Base-by-base conservation (phyloP, 2,888 invertebrate genomes). In the Acleris emargana region DNA sequence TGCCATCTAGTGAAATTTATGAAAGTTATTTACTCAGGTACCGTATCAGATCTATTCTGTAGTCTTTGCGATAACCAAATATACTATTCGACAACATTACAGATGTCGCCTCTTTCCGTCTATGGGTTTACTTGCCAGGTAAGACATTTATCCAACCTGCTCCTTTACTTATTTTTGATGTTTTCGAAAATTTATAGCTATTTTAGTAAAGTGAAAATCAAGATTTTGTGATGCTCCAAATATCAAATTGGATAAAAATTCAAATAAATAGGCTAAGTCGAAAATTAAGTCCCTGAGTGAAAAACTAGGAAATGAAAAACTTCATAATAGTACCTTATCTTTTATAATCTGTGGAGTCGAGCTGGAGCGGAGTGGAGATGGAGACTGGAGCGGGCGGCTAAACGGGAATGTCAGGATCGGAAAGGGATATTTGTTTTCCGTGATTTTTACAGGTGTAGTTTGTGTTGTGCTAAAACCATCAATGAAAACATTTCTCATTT, bases 391-490 rank as follows among this genome's bases (percentile, higher is more conserved):
- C 58, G 66, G 60, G 55, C 43, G 49, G 64, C 57, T 69, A 68
- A 69, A 74, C 71, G 72, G 70, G 72, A 64, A 60, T 47, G 62
- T 63, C 68, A 70, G 72, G 71, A 69, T 68, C 50, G 71, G 62
- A 38, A 47, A 62, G 67, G 68, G 61, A 58, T 68, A 69, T 66
- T 38, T 73, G 74, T 64, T 60, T 59, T 9, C 38, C 60, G 66
- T 57, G 55, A 57, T 66, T 61, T 59, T 61, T 57, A 61, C 32
- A 52, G 32, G 55, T 78, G 77, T 75, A 69, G 71, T 77, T 77
- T 73, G 78, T 83, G 80, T 80, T 76, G 82, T 86, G 86, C 82
- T 83, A 81, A 83, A 80, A 84, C 86, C 82, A 82, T 83, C 72
- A 82, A 79, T 79, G 78, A 78, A 81, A 79, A 76, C 73, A 72